These are phyloP conservation scores for Eretmocerus hayati DNA, from an alignment of 2,888 invertebrate genomes.

Conservation along the genomic window DNA sequence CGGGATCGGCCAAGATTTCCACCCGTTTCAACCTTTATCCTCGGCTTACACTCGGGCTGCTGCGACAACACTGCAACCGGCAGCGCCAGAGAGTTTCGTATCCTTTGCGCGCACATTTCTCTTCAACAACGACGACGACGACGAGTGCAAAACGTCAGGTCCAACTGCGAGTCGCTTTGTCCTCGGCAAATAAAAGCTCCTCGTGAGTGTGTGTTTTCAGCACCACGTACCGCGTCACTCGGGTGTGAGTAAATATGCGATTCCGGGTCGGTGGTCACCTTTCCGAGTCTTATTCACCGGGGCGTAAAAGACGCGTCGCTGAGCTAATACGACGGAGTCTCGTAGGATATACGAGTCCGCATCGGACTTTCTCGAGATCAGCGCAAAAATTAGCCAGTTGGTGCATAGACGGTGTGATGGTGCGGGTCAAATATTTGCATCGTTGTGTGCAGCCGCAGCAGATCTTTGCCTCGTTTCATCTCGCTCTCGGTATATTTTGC, in stretches of 20 bases:
- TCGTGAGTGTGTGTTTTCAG: constrained; percentile 13
- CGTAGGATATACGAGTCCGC: neutral
- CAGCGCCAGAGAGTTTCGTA: neutral
- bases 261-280: neutral
- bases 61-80: too few species aligned
- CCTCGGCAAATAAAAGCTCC: constrained; percentile 28
- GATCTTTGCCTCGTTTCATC: neutral
- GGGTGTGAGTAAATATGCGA: too few species aligned
- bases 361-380: neutral
- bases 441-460: neutral
- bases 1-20: too few species aligned
- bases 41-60: too few species aligned
- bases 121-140: constrained; percentile 16
- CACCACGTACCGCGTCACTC: neutral
- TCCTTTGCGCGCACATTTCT: constrained; percentile 3
- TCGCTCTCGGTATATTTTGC: neutral
- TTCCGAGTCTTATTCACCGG: neutral
- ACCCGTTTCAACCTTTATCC: too few species aligned
- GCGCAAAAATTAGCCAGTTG: neutral
- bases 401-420: neutral
- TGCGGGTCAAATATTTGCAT: neutral
- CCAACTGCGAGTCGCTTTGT: too few species aligned
- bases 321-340: neutral
- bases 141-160: too few species aligned
- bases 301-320: neutral